These are phyloP conservation scores for Atrichornis clamosus DNA, from an alignment of 2,113 vertebrate genomes.

Conservation along the genomic window DNA sequence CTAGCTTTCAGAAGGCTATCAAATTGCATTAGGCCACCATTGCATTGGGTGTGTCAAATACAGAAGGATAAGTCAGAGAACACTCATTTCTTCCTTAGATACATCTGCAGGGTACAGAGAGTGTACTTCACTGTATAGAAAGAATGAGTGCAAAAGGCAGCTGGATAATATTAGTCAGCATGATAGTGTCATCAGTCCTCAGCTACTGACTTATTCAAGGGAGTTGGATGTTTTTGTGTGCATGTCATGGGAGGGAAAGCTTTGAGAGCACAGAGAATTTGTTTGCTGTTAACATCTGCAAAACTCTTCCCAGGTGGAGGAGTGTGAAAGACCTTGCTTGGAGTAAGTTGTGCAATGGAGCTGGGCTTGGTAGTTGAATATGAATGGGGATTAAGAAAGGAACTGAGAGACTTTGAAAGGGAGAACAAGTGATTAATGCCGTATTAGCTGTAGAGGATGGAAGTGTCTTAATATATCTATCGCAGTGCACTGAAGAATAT, in stretches of 20 bases:
- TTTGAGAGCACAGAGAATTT: not conserved
- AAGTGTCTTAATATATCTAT: not conserved
- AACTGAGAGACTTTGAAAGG: not conserved
- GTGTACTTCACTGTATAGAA: not conserved
- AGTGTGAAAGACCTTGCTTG: not conserved
- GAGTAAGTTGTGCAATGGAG: not conserved
- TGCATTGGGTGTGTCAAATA: not conserved
- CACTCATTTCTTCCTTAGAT: not conserved
- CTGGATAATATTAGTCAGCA: conserved; percentile 13
- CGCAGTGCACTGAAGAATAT: not conserved
- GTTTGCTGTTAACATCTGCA: not conserved
- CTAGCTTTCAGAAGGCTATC: not conserved
- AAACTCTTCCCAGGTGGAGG: not conserved
- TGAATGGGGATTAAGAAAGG: not conserved
- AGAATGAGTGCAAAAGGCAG: not conserved
- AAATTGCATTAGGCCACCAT: not conserved
- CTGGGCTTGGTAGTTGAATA: not conserved
- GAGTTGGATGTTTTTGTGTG: not conserved
- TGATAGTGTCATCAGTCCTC: not conserved
- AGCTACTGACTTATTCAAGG: not conserved
- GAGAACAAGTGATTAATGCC: not conserved
- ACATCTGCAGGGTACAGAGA: not conserved
- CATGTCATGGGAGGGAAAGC: not conserved
- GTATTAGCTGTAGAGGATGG: not conserved
- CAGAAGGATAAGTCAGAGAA: not conserved